Evolutionary conservation across 2,888 invertebrate genomes (phyloP), one percentile per base, ranked within the genome.

Genomic region (Balanococcus diminutus): DNA sequence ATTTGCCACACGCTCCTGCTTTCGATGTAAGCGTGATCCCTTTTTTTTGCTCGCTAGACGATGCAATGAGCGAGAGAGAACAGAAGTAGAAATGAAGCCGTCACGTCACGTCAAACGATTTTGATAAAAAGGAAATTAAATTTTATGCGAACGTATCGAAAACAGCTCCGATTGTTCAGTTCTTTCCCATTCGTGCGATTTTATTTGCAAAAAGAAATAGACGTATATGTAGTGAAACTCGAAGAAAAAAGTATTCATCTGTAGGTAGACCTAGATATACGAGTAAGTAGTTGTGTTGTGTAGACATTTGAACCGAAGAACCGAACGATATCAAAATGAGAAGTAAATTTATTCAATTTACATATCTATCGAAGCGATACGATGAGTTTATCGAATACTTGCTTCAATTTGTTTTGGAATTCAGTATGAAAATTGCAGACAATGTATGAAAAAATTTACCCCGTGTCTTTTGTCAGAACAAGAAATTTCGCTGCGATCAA

Each of bases 141-240:
- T 79, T 79, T 79, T 79, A 79, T 28, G 75, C 75, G 36, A 79
- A 79, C 75, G 75, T 79, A 79, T 79, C 36, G 75, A 79, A 79
- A 79, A 79, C 75, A 36, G 36, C 32, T 79, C 11, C n/a, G 67
- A 56, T 56, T 56, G 56, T 56, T 56, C 56, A 22, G 56, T 56
- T 56, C 9, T 56, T 56, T 56, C 46, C n/a, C 46, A 16, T 46
- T n/a, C n/a, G 46, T 46, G 16, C n/a, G 46, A 16, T 46, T 2
- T 9, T 46, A 46, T 46, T 14, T 4, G 46, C 46, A 2, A 36
- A 8, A 8, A 36, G 8, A 36, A 36, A 36, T 36, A 36, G 4
- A 36, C 36, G 3, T 36, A 8, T 36, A 36, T 46, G 46, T n/a
- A n/a, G 46, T n/a, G 46, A 46, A 36, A n/a, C n/a, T 46, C n/a